phyloP scores from a whole-genome alignment of 2,113 vertebrate species.

The Felis chaus region DNA sequence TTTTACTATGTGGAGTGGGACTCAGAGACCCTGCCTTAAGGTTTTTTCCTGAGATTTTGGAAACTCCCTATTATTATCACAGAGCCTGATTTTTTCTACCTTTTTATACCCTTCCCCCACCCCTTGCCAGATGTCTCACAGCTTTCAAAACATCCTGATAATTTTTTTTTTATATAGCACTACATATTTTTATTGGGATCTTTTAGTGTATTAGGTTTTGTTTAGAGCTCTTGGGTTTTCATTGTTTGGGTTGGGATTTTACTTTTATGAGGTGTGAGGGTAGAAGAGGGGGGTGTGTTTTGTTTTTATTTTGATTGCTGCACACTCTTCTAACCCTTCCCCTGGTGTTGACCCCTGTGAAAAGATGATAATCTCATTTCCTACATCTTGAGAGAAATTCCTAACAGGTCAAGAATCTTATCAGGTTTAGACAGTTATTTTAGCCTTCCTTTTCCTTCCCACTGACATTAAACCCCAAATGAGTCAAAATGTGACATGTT shows the following conservation, averaged over 20 bases:
- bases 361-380: conserved; percentile 69
- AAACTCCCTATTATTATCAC: neutral
- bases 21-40: neutral
- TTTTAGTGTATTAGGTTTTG: conserved; percentile 15
- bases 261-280: conserved; percentile 58
- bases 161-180: neutral
- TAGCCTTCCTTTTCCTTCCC: conserved; percentile 41
- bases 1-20: neutral
- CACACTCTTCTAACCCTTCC: conserved; percentile 47
- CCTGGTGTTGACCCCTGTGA: conserved; percentile 42
- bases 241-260: conserved; percentile 59
- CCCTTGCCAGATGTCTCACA: conserved; percentile 42
- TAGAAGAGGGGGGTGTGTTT: conserved; percentile 21
- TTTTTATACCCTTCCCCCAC: neutral
- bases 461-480: neutral
- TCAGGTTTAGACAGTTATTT: conserved; percentile 8
- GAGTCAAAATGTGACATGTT: neutral
- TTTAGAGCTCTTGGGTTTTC: conserved; percentile 50
- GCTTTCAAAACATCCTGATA: conserved; percentile 61
- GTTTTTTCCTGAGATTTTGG: conserved; percentile 22
- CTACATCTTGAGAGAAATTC: conserved; percentile 61
- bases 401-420: conserved; percentile 47
- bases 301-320: conserved; percentile 59
- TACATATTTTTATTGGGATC: conserved; percentile 49
- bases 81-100: neutral